These are phyloP conservation scores for Nematostella vectensis DNA, from an alignment of 92 coral and sea anemone genomes.

Conservation along the genomic window DNA sequence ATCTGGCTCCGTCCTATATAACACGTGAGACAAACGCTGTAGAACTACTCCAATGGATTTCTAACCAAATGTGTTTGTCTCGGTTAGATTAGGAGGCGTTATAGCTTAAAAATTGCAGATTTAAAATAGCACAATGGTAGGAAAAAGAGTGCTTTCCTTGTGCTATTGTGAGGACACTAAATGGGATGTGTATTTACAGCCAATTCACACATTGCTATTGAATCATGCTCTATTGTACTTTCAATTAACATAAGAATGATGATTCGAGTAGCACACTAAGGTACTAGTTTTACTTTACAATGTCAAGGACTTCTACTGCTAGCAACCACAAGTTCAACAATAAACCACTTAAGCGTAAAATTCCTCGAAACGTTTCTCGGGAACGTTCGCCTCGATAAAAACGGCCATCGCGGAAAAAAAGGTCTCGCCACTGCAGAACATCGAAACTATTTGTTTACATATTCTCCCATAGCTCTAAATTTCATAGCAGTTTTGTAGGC, in stretches of 20 bases:
- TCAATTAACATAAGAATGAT: slow-evolving; percentile 17
- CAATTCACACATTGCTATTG: slow-evolving; percentile 65
- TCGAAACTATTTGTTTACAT: too few species aligned
- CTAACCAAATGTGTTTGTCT: slow-evolving; percentile 2
- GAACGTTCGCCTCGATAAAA: too few species aligned
- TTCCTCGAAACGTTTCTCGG: too few species aligned
- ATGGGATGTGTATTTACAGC: slow-evolving; percentile 71
- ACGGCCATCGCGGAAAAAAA: not conserved
- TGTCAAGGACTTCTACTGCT: not conserved
- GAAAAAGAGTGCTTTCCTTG: slow-evolving; percentile 1
- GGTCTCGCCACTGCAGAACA: too few species aligned
- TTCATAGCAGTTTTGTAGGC: too few species aligned
- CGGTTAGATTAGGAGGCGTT: slow-evolving; percentile 6
- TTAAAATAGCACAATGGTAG: slow-evolving; percentile 6
- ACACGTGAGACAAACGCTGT: not conserved
- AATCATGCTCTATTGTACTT: slow-evolving; percentile 19
- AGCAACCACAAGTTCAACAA: too few species aligned
- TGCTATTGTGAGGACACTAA: slow-evolving; percentile 13
- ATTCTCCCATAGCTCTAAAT: too few species aligned
- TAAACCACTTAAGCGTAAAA: too few species aligned
- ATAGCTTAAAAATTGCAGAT: slow-evolving; percentile 14
- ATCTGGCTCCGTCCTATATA: slow-evolving; percentile 23
- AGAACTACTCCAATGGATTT: not conserved
- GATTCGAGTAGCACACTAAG: not conserved
- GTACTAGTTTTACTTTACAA: not conserved